A percentile compares a stretch with the other conserved stretches of the same genome.
Evolutionary conservation across 2,113 vertebrate species (phyloP).

Genomic region (Ibidorhyncha struthersii): DNA sequence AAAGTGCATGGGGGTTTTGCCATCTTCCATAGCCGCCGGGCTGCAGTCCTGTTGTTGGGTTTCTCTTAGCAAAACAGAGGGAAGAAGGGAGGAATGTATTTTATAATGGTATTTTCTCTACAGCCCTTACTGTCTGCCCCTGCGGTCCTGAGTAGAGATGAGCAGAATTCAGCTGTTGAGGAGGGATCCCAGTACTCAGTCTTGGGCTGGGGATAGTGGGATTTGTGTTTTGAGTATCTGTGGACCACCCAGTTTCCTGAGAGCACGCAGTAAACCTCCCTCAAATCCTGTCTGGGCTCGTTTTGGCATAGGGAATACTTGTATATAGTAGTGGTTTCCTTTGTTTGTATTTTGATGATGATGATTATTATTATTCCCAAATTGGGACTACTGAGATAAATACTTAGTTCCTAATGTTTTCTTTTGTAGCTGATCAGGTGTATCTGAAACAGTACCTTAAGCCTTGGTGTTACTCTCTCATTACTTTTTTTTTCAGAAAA

Average conservation of each 20-base stretch:
- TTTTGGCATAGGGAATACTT: constrained; percentile 19
- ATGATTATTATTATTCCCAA: neutral
- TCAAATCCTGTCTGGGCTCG: constrained; percentile 16
- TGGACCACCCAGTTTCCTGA: constrained; percentile 53
- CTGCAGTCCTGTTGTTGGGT: neutral
- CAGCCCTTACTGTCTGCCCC: neutral
- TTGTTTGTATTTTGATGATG: constrained; percentile 39
- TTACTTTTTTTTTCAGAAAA: neutral
- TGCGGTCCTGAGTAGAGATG: neutral
- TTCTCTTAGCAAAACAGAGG: neutral
- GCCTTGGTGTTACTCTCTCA: neutral
- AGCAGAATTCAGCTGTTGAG: neutral
- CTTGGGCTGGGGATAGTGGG: neutral
- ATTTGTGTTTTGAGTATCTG: neutral
- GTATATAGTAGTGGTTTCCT: constrained; percentile 49
- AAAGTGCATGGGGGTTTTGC: neutral
- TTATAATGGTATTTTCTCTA: neutral
- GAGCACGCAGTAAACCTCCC: neutral
- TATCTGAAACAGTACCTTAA: constrained; percentile 15
- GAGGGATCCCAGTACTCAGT: neutral
- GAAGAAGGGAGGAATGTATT: neutral
- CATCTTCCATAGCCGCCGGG: neutral
- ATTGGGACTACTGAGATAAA: constrained; percentile 6
- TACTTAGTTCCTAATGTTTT: neutral
- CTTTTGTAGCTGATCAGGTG: neutral